These are phyloP conservation scores for Lasius fuliginosus DNA, from an alignment of 2,888 invertebrate species.

Conservation along the genomic window DNA sequence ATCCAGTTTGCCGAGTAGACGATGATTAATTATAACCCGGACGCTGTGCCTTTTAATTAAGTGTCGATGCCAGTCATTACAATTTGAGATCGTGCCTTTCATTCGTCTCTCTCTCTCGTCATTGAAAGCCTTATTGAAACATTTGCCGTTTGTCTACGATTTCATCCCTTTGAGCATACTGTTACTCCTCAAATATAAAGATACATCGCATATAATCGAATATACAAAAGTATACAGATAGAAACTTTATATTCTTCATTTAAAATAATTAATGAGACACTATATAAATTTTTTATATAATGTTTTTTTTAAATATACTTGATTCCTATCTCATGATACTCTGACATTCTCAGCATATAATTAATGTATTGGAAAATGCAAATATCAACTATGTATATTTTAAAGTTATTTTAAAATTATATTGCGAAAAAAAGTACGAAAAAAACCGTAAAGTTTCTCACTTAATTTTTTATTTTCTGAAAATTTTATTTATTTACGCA, in stretches of 20 bases:
- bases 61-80: neutral
- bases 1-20: neutral
- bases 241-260: neutral
- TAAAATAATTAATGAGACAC: neutral
- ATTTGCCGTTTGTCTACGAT: neutral
- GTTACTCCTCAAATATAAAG: neutral
- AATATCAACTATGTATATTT: neutral
- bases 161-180: neutral
- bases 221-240: neutral
- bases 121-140: neutral
- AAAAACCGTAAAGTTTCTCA: neutral
- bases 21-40: slow-evolving; percentile 23
- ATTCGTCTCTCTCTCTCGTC: neutral
- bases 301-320: neutral
- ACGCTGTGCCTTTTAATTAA: slow-evolving; percentile 29
- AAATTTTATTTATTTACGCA: neutral
- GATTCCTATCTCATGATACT: neutral
- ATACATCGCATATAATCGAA: neutral
- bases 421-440: neutral
- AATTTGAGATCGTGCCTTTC: neutral
- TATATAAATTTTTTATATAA: neutral
- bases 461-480: neutral
- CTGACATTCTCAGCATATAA: neutral
- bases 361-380: neutral
- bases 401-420: slow-evolving; percentile 1